phyloP scores from a whole-genome alignment of 2,888 invertebrate species.

The Psylliodes chrysocephalus region DNA sequence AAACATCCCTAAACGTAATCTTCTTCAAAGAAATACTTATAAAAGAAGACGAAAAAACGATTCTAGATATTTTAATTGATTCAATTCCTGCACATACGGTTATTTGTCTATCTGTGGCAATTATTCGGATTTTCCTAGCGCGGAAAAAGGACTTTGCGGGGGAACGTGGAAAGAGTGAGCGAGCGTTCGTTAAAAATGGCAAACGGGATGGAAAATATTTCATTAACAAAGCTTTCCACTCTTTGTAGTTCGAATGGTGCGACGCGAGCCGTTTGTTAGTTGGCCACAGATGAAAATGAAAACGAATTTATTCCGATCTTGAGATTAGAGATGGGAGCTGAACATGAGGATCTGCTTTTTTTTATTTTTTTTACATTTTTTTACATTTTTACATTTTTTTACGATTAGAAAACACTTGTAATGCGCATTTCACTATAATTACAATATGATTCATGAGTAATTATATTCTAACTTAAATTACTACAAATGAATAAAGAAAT shows the following conservation, averaged over 20 bases:
- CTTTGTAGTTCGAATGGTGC: constrained; percentile 16
- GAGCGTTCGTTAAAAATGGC: constrained; percentile 39
- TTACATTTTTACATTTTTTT: no score
- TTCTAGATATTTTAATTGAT: constrained; percentile 3
- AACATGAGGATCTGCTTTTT: no score
- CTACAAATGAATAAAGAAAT: no score
- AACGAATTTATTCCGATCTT: not conserved
- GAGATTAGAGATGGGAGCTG: not conserved
- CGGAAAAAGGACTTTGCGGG: not conserved
- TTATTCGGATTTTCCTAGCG: constrained; percentile 16
- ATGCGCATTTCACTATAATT: no score
- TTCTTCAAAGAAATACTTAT: no score
- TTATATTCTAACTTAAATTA: no score
- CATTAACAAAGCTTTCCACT: constrained; percentile 47
- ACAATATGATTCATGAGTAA: no score
- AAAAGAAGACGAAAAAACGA: no score
- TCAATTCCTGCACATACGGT: not conserved
- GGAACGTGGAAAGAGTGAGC: constrained; percentile 6
- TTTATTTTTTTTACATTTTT: no score
- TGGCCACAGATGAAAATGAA: constrained; percentile 8
- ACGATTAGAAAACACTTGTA: no score
- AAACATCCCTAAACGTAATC: no score
- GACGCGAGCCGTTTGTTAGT: constrained; percentile 10
- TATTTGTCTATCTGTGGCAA: constrained; percentile 18
- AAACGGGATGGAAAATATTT: constrained; percentile 38